A percentile compares a stretch with the other conserved stretches of the same genome.
Conservation (phyloP, 2,113 vertebrate species). For the Shinisaurus crocodilurus region DNA sequence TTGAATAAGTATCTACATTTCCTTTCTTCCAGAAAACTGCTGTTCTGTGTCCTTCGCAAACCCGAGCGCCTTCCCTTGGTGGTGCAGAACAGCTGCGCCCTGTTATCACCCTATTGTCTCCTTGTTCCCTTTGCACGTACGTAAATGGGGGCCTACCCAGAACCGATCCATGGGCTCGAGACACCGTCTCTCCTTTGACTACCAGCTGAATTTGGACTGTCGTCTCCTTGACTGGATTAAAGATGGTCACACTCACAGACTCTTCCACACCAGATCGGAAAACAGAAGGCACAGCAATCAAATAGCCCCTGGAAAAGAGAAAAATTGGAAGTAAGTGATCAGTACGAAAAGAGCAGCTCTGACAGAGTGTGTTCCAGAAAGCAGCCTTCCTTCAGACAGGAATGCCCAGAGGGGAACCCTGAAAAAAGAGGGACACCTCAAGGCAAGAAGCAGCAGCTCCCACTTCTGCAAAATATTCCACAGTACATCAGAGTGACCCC, state of each 20-base stretch:
- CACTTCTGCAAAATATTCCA: too few species aligned
- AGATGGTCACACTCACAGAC: conserved; percentile 89
- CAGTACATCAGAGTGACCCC: too few species aligned
- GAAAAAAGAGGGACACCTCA: neutral
- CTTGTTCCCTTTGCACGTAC: neutral
- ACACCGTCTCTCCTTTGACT: conserved; percentile 86
- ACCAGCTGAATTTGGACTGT: conserved; percentile 87
- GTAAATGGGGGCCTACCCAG: conserved; percentile 76
- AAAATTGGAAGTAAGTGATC: neutral
- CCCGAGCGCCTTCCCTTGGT: neutral
- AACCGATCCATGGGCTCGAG: conserved; percentile 80
- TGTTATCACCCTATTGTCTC: neutral
- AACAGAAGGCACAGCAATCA: conserved; percentile 89
- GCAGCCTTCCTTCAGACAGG: neutral
- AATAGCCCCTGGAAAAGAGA: conserved; percentile 82
- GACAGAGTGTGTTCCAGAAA: neutral
- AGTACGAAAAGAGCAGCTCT: neutral
- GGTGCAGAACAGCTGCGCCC: accelerated
- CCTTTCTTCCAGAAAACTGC: neutral
- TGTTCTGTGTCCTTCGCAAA: neutral
- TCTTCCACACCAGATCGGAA: conserved; percentile 88
- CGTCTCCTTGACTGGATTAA: conserved; percentile 84
- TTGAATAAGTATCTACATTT: neutral
- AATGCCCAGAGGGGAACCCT: neutral
- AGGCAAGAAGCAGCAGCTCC: too few species aligned